Conservation (phyloP, 2,797 vertebrate genomes). For the Petrocephalus schoutedeni region DNA sequence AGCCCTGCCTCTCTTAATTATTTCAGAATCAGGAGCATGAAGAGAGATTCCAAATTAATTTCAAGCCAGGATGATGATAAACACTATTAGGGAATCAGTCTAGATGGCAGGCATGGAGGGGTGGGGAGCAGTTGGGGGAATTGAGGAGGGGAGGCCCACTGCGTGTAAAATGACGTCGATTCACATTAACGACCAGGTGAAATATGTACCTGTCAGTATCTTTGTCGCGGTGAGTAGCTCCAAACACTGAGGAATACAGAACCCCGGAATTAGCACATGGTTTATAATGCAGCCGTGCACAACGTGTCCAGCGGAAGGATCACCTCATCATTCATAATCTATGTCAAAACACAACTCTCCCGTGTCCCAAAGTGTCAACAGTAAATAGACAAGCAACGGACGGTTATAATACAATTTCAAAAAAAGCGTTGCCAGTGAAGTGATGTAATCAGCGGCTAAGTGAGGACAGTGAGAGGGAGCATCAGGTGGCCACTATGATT, state of each 20-base stretch:
- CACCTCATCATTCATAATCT: neutral
- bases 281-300: neutral
- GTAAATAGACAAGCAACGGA: conserved; percentile 48
- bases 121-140: neutral
- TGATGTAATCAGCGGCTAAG: conserved; percentile 53
- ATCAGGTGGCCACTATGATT: neutral
- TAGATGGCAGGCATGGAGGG: neutral
- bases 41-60: conserved; percentile 30
- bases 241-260: neutral
- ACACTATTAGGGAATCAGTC: conserved; percentile 27
- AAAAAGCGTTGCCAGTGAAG: conserved; percentile 53
- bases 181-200: neutral
- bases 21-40: conserved; percentile 27
- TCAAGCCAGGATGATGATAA: conserved; percentile 29
- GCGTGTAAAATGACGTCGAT: neutral
- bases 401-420: conserved; percentile 68
- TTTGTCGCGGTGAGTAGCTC: neutral
- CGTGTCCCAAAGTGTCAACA: conserved; percentile 37
- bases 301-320: neutral
- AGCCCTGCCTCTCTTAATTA: conserved; percentile 26
- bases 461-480: conserved; percentile 32
- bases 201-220: neutral
- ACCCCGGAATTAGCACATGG: neutral
- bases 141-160: neutral
- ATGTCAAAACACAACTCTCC: neutral